Evolutionary conservation across 2,113 vertebrate genomes (phyloP), one percentile per base, ranked within the genome.

Genomic region (Ceyx cyanopectus): DNA sequence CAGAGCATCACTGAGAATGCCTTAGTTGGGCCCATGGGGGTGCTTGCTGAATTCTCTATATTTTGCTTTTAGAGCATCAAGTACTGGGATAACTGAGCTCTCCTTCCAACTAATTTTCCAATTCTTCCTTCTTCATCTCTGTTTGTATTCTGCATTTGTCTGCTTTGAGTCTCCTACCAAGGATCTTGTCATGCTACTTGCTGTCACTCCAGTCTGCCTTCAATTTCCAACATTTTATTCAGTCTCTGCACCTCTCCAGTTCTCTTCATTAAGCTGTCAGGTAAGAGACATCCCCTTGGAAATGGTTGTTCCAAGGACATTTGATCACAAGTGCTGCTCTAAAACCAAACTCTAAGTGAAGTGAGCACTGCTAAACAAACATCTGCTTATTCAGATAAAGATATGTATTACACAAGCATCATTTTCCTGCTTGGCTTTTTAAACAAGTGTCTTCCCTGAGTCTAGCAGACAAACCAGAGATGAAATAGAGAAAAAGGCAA

Each of bases 381-480:
- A 5, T 0, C 0, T 6, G 0, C 6, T 54, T 51, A 21, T 63
- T 63, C 54, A 50, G 0, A 7, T 27, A 9, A 51, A 63, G 6
- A 27, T 21, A 40, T 0, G 1, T 12, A 53, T 16, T 27, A 45
- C 43, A 73, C 12, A 29, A 51, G 83, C 45, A 16, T 21, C 16
- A 34, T 37, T 29, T 8, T 14, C 37, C 37, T 37, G 37, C 37
- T 37, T 37, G 37, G 37, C 37, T 37, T 43, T 29, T 8, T 14
- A 37, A 23, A 48, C 15, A 0, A 11, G 34, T 6, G 1, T 27
- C 32, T 54, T 79, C 27, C 21, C 3, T 18, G 2, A 43, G 69
- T 50, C 14, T 10, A 85, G 60, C 13, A 60, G 10, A 26, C 15
- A 51, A 70, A 43, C 7, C 6, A 34, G 62, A 60, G 56, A 13